phyloP scores from a whole-genome alignment of 2,888 invertebrate species.

The Anoncus sp. region DNA sequence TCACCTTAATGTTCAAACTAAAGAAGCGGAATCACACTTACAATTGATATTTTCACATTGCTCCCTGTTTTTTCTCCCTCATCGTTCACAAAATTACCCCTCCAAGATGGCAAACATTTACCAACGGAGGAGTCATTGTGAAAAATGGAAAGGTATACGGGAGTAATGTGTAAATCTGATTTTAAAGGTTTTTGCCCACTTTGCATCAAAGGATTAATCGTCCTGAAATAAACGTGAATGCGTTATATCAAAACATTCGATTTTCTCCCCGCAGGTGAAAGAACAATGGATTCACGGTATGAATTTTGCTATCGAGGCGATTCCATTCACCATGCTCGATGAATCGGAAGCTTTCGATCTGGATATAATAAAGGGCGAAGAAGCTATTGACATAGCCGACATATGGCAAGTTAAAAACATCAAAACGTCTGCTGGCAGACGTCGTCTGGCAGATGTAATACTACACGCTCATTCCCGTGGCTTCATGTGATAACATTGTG shows the following conservation, averaged over 20 bases:
- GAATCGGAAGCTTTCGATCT: slow-evolving; percentile 86
- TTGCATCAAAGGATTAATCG: no score
- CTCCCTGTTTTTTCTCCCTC: no score
- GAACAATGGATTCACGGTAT: slow-evolving; percentile 85
- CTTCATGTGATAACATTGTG: slow-evolving; percentile 83
- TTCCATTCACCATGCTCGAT: slow-evolving; percentile 85
- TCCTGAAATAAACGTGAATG: neutral
- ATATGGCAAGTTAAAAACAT: slow-evolving; percentile 88
- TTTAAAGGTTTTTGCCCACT: no score
- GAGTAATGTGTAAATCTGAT: no score
- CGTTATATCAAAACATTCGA: neutral
- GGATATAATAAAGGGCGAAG: slow-evolving; percentile 85
- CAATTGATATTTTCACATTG: no score
- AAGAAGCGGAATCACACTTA: no score
- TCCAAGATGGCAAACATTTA: no score
- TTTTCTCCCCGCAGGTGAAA: slow-evolving; percentile 79
- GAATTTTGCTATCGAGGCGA: slow-evolving; percentile 86
- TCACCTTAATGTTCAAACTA: no score
- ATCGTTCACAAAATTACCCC: no score
- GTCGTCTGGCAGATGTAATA: slow-evolving; percentile 87
- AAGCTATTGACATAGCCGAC: slow-evolving; percentile 86
- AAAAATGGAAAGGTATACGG: no score
- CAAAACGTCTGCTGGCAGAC: slow-evolving; percentile 85
- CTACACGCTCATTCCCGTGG: slow-evolving; percentile 87
- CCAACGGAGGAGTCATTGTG: no score